phyloP scores from a whole-genome alignment of 2,113 vertebrate species.

The Callipepla californica region DNA sequence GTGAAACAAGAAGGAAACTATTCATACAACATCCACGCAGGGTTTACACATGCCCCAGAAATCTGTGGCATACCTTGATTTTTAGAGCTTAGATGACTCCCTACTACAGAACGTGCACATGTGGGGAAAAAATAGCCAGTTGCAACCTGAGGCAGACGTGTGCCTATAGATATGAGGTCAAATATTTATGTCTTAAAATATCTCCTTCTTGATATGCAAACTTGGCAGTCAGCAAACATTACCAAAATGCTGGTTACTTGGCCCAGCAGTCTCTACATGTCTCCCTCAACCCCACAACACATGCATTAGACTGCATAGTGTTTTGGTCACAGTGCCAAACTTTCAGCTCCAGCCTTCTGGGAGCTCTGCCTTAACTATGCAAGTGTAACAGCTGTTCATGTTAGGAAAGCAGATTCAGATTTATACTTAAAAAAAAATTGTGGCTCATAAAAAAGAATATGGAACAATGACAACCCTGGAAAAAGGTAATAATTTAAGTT shows the following conservation, averaged over 20 bases:
- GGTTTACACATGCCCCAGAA: background rate
- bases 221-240: background rate
- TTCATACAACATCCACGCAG: background rate
- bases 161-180: background rate
- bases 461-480: constrained; percentile 69
- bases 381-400: constrained; percentile 70
- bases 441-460: constrained; percentile 75
- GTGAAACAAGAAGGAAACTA: constrained; percentile 6
- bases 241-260: background rate
- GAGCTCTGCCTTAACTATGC: constrained; percentile 7
- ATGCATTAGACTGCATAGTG: background rate
- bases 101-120: background rate
- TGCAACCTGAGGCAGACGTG: background rate
- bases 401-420: constrained; percentile 73
- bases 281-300: background rate
- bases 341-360: constrained; percentile 34
- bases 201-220: background rate
- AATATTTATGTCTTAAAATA: background rate
- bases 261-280: background rate
- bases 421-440: constrained; percentile 77
- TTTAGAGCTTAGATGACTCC: background rate
- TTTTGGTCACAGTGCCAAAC: constrained; percentile 18
- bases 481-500: constrained; percentile 73
- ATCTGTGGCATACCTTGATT: background rate
- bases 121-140: background rate